These are phyloP conservation scores for Xylocopa sonorina DNA, from an alignment of 1,140 invertebrate species.

Conservation along the genomic window DNA sequence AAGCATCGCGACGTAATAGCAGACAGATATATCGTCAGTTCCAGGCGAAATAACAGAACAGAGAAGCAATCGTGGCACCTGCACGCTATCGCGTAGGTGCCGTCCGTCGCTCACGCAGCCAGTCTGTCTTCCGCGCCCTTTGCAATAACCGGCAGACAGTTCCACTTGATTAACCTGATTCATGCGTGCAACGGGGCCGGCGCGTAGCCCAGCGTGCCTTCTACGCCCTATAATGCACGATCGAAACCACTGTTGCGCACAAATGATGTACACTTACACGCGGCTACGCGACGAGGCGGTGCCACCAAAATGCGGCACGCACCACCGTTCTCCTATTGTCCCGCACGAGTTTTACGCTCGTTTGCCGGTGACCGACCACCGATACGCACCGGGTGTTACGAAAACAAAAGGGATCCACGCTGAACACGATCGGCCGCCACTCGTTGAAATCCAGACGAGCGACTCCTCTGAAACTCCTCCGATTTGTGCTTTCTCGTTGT, in stretches of 20 bases:
- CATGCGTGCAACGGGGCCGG: slow-evolving; percentile 73
- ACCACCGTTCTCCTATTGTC: slow-evolving; percentile 58
- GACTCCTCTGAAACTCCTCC: background rate
- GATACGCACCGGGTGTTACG: slow-evolving; percentile 60
- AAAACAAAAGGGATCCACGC: slow-evolving; percentile 44
- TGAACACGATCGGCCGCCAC: slow-evolving; percentile 4
- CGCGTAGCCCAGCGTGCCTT: slow-evolving; percentile 54
- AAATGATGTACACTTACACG: slow-evolving; percentile 61
- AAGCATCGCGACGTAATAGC: background rate
- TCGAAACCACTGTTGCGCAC: slow-evolving; percentile 58
- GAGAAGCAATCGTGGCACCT: slow-evolving; percentile 62
- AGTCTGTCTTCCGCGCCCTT: slow-evolving; percentile 60
- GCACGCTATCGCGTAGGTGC: slow-evolving; percentile 65
- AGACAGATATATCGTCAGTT: background rate
- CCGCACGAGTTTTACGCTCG: slow-evolving; percentile 69
- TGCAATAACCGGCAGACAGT: slow-evolving; percentile 71
- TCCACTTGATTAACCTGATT: slow-evolving; percentile 80
- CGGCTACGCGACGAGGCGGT: slow-evolving; percentile 35
- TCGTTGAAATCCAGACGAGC: slow-evolving; percentile 7
- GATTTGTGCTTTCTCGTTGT: background rate
- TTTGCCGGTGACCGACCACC: slow-evolving; percentile 63
- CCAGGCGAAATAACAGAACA: slow-evolving; percentile 13
- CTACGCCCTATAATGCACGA: slow-evolving; percentile 49
- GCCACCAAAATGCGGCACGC: slow-evolving; percentile 55
- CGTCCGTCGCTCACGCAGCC: slow-evolving; percentile 61